Percentiles rank a stretch among this genome's conserved stretches.
Conservation (phyloP, 2,888 invertebrate genomes). For the Heliconius ethilla region DNA sequence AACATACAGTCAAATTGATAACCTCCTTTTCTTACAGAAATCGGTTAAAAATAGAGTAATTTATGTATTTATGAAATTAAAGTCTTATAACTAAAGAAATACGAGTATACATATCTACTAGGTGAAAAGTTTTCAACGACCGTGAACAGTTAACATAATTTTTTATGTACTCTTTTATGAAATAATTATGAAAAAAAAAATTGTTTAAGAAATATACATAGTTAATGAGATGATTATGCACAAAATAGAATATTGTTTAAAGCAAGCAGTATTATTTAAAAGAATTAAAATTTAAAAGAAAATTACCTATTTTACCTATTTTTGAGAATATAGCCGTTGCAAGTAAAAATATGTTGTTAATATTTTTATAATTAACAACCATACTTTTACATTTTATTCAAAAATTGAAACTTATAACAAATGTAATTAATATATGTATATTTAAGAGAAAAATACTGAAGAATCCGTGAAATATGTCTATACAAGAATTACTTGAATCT, state of each 20-base stretch:
- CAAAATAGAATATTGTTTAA: background rate
- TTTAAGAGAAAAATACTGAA: background rate
- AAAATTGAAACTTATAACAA: background rate
- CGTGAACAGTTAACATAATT: conserved; percentile 5
- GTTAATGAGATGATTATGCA: background rate
- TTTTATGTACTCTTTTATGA: background rate
- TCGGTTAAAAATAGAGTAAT: no score
- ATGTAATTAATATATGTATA: background rate
- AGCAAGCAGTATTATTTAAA: background rate
- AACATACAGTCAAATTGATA: no score
- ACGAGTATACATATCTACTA: no score
- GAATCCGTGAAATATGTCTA: background rate
- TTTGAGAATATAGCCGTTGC: no score
- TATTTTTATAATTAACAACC: no score
- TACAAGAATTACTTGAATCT: background rate
- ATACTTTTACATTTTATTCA: background rate
- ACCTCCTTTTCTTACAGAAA: no score
- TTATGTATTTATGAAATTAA: no score
- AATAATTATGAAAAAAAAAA: background rate
- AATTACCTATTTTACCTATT: no score
- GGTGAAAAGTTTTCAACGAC: background rate
- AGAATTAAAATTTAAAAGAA: no score
- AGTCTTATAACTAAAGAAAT: no score
- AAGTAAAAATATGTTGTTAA: no score
- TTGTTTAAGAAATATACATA: background rate